Base-by-base conservation (phyloP, 2,113 vertebrate genomes). In the Nanorana parkeri region DNA sequence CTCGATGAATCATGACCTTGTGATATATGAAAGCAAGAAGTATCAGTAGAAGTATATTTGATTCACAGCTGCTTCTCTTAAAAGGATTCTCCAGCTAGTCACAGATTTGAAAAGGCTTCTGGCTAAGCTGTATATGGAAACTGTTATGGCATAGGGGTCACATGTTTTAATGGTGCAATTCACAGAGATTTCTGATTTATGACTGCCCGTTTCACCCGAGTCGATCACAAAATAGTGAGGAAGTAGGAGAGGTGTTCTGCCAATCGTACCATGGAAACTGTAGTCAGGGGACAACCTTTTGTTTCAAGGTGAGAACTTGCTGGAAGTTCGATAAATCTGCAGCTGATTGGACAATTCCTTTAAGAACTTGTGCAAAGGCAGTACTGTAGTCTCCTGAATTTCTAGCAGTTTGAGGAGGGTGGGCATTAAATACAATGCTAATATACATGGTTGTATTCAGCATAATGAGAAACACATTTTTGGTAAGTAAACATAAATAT, bases 1-100 rank as follows among this genome's bases (percentile, higher is more conserved):
- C 5, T 23, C 36, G 28, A 16, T 41, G 26, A 76, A 65, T 78
- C 28, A 17, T 60, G 80, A 80, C 68, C 75, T 67, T 77, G 81
- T 75, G 19, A 11, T 47, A 47, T 11, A 47, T 13, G 41, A 13
- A 15, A 47, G 4, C 41, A 41, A 41, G 4, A 41, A 6, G 26
- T 32, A 15, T 90, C 92, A 92, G 93, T 91, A 94, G 91, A 80
- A 91, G 84, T 85, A 92, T 79, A 91, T 87, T 86, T 91, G 93
- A 94, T 96, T 97, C 95, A 97, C 97, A 98, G 96, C 95, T 94
- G 93, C 89, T 87, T 92, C 92, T 91, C 89, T 91, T 90, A 90
- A 90, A 88, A 89, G 92, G 91, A 47, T 47, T 47, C 41, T 47
- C 41, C 41, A 47, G 10, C 41, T 13, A 47, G 41, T 47, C 41